phyloP scores from a whole-genome alignment of 2,113 vertebrate genomes.

The Chaetops frenatus region DNA sequence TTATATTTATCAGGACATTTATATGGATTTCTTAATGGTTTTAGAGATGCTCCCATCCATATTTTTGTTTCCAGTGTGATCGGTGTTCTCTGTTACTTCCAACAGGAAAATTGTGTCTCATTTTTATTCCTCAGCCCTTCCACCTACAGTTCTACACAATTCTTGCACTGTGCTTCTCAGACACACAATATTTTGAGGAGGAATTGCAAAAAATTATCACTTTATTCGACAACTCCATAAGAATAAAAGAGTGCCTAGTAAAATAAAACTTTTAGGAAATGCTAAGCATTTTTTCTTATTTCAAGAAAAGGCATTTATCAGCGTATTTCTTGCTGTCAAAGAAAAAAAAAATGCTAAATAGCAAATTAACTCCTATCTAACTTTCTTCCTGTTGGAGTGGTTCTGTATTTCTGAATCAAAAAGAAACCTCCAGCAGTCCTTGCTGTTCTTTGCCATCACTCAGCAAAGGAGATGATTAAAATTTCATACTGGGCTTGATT shows the following conservation, averaged over 20 bases:
- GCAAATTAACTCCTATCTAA: neutral
- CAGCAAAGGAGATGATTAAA: neutral
- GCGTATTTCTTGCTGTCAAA: neutral
- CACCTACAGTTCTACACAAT: neutral
- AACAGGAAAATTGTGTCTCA: neutral
- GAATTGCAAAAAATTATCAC: neutral
- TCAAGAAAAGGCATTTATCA: neutral
- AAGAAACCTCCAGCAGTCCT: neutral
- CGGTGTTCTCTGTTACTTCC: neutral
- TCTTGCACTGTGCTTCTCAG: neutral
- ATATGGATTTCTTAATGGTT: neutral
- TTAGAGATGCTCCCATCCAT: neutral
- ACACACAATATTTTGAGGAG: neutral
- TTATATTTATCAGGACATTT: neutral
- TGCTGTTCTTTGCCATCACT: neutral
- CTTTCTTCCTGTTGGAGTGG: neutral
- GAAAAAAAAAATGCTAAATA: neutral
- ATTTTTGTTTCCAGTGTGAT: neutral
- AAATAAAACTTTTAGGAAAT: neutral
- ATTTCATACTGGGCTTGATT: neutral
- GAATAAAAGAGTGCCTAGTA: neutral
- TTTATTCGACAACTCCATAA: accelerated
- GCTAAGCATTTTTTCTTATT: neutral
- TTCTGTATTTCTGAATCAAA: neutral
- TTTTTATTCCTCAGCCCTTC: neutral